Percentiles rank a stretch among this genome's conserved stretches.
phyloP scores from a whole-genome alignment of 2,888 invertebrate species.

The Yponomeuta sedellus region DNA sequence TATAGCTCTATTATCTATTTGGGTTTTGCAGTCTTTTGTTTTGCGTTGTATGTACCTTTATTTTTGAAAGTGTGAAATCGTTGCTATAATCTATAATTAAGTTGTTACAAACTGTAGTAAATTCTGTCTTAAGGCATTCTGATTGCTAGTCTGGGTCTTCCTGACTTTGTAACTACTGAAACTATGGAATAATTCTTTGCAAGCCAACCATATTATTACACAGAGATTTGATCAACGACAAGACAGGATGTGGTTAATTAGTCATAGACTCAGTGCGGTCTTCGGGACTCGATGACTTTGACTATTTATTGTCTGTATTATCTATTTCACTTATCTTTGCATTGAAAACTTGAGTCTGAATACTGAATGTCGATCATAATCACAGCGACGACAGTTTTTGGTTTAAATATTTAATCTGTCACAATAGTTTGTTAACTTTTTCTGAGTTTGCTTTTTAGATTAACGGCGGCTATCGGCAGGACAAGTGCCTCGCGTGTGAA shows the following conservation, averaged over 20 bases:
- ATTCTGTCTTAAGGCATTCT: neutral
- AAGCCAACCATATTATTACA: neutral
- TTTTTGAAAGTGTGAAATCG: neutral
- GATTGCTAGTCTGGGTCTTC: neutral
- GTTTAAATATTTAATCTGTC: neutral
- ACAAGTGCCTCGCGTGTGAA: slow-evolving; percentile 10
- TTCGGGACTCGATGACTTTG: neutral
- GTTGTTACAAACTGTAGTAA: neutral
- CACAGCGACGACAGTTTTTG: neutral
- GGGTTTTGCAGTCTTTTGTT: neutral
- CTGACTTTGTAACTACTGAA: neutral
- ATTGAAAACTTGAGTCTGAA: too few species aligned
- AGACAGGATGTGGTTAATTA: slow-evolving; percentile 57
- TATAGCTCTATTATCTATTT: neutral
- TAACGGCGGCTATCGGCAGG: neutral
- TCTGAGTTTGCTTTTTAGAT: neutral
- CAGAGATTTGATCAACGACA: slow-evolving; percentile 12
- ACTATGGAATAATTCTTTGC: neutral
- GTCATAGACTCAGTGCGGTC: neutral
- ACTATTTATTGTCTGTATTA: too few species aligned
- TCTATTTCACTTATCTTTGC: too few species aligned
- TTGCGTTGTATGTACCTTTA: neutral
- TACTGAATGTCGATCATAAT: too few species aligned
- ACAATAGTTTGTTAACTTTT: neutral
- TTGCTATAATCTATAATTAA: neutral